phyloP scores from a whole-genome alignment of 2,797 vertebrate genomes.

The Phrynocephalus guinanensis region DNA sequence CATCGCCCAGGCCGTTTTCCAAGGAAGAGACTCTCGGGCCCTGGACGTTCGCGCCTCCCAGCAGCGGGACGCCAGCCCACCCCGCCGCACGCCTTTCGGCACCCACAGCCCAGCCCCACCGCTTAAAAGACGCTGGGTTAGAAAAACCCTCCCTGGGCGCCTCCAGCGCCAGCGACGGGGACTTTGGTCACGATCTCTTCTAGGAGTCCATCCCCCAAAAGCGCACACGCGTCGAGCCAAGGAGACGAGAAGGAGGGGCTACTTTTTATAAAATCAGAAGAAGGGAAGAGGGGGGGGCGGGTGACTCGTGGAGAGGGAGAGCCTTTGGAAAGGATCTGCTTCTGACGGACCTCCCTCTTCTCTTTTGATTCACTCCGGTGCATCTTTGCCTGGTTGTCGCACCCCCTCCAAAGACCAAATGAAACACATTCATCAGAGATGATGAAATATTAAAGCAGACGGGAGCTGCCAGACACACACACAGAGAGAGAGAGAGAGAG shows the following conservation, averaged over 20 bases:
- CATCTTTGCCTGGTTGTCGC: constrained; percentile 57
- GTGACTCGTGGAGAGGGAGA: too few relatives aligned
- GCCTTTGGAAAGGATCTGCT: not conserved
- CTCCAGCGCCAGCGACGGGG: too few relatives aligned
- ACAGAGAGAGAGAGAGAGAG: too few relatives aligned
- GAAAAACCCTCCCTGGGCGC: too few relatives aligned
- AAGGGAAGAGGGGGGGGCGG: too few relatives aligned
- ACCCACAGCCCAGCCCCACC: constrained; percentile 19
- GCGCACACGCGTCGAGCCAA: too few relatives aligned
- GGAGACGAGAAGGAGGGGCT: too few relatives aligned
- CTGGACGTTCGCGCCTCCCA: constrained; percentile 49
- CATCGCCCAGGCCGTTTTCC: not conserved
- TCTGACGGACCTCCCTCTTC: constrained; percentile 33
- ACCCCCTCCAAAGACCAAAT: constrained; percentile 64
- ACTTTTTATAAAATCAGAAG: constrained; percentile 27
- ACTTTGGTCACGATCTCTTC: too few relatives aligned
- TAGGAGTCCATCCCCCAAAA: not conserved
- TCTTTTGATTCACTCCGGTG: constrained; percentile 61
- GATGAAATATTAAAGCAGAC: constrained; percentile 69
- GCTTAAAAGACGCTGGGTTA: not conserved
- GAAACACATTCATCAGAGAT: constrained; percentile 66
- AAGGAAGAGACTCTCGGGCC: constrained; percentile 25
- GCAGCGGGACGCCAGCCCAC: constrained; percentile 47
- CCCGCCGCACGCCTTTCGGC: constrained; percentile 51
- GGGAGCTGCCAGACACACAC: constrained; percentile 47